A percentile compares a stretch with the other conserved stretches of the same genome.
Conservation (phyloP, 2,797 vertebrate species). For the Gambelia wislizenii region DNA sequence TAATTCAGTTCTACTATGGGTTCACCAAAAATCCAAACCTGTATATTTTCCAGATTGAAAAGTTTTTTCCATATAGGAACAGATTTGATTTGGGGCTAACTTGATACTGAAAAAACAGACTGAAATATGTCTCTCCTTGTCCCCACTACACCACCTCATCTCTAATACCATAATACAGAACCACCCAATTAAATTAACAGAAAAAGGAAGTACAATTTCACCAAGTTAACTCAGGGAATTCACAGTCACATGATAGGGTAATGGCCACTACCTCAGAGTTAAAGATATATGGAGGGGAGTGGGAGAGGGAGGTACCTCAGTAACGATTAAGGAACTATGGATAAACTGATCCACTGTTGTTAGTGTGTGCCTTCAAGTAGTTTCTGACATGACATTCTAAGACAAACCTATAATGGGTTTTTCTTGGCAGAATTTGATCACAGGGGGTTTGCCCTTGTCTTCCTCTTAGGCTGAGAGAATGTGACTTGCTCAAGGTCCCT, state of each 20-base stretch:
- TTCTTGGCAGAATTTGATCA: too few species aligned
- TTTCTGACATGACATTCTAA: too few species aligned
- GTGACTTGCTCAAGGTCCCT: too few species aligned
- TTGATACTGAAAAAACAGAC: not conserved
- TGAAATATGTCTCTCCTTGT: not conserved
- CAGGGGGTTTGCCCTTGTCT: too few species aligned
- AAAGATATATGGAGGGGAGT: not conserved
- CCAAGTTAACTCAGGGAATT: not conserved
- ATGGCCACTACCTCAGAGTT: too few species aligned
- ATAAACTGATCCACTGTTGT: too few species aligned
- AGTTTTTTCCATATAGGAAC: not conserved
- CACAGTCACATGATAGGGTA: not conserved
- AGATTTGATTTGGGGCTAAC: not conserved
- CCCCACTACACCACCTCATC: not conserved
- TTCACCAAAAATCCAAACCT: not conserved
- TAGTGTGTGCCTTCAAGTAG: too few species aligned
- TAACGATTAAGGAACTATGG: not conserved
- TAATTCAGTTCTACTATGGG: not conserved
- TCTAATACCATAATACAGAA: not conserved
- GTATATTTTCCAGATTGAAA: not conserved
- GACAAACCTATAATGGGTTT: too few species aligned
- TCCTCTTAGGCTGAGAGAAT: too few species aligned
- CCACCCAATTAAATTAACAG: not conserved
- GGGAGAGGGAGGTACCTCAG: not conserved
- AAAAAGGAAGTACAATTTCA: not conserved